phyloP scores from a whole-genome alignment of 2,113 vertebrate species.

The Sisor rabdophorus region DNA sequence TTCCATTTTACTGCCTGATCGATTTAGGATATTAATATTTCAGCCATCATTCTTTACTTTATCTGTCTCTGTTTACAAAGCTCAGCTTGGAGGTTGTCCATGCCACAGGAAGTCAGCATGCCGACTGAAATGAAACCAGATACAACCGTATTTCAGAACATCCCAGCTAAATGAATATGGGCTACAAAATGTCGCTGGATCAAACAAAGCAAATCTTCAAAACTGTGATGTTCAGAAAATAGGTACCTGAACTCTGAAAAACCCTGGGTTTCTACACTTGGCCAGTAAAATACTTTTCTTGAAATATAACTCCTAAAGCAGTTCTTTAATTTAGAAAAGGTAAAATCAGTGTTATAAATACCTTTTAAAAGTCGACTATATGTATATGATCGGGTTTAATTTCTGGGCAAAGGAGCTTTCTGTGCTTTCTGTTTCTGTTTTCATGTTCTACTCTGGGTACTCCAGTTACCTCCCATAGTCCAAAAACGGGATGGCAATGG shows the following conservation, averaged over 20 bases:
- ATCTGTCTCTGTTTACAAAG: conserved; percentile 23
- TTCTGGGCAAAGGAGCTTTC: too few species aligned
- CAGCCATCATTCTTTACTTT: conserved; percentile 21
- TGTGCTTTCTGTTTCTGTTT: too few species aligned
- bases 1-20: neutral
- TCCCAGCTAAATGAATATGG: neutral
- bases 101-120: conserved; percentile 10
- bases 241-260: neutral
- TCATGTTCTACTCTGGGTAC: too few species aligned
- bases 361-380: too few species aligned
- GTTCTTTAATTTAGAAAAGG: too few species aligned
- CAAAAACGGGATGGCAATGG: too few species aligned
- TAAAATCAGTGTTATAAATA: too few species aligned
- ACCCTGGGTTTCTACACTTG: too few species aligned
- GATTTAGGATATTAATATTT: conserved; percentile 19
- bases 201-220: neutral
- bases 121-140: conserved; percentile 1
- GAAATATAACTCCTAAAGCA: too few species aligned
- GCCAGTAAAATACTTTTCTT: too few species aligned
- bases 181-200: neutral
- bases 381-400: too few species aligned
- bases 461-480: too few species aligned
- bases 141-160: neutral
- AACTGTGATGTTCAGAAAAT: neutral
- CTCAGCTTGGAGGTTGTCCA: neutral